Base-by-base conservation (phyloP, 2,113 vertebrate species). In the Aphyosemion australe region DNA sequence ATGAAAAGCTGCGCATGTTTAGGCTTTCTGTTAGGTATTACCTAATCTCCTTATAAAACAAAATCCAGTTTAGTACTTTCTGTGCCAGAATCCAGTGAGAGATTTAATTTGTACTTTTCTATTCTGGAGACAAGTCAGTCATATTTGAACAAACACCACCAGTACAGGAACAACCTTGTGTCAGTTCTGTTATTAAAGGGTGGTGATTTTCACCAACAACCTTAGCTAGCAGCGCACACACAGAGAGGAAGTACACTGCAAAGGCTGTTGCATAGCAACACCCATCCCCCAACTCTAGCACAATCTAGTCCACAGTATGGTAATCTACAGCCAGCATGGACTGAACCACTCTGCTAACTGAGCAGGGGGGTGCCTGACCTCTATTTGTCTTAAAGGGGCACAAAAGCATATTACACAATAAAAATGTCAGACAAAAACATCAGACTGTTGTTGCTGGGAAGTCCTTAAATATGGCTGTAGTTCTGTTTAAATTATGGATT, bases 211-310 rank as follows among this genome's bases (percentile, higher is more conserved):
- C n/a, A 81, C 31, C 13, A 71, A 4, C 45, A 71, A 52, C 55
- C 32, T 45, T 85, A 85, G 86, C 86, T 88, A 91, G 77, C 79
- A 74, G 66, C 60, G 69, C 72, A 84, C 64, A 84, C 72, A 82
- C 58, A 82, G 69, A 79, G 68, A 13, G 48, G 61, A 82, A 80
- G 61, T 75, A 79, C 65, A 81, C 54, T 78, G 71, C 74, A 81
- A 68, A 76, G 63, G 66, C 78, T 76, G 84, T 87, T 88, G 84
- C 87, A 47, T 62, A 72, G 88, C 85, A 85, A 87, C 86, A 71
- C 88, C 86, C 86, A 72, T 87, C 89, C 89, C 87, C 89, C 86
- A 85, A 65, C 79, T 82, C 85, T 82, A 88, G 82, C 82, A 88
- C 84, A 82, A 84, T 78, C 65, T 87, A 79, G 84, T 82, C 63